Percentiles rank a stretch among this genome's conserved stretches.
Conservation (phyloP, 2,113 vertebrate species). For the Penelope pileata region DNA sequence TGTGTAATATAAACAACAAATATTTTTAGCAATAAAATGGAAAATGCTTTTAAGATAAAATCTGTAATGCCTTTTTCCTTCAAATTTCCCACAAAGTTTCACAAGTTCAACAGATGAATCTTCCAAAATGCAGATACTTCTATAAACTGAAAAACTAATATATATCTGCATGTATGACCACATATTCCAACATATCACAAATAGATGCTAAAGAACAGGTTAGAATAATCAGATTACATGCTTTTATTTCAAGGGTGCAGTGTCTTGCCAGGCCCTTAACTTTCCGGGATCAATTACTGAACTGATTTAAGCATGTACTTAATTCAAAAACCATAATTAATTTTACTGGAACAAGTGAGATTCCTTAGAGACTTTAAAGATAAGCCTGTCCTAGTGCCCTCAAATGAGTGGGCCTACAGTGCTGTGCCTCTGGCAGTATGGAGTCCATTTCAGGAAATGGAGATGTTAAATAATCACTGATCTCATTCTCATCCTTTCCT, state of each 20-base stretch:
- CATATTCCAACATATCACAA: background rate
- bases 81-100: background rate
- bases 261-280: background rate
- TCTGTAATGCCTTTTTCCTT: background rate
- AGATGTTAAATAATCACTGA: background rate
- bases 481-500: background rate
- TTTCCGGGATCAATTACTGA: background rate
- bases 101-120: background rate
- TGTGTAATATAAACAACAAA: background rate
- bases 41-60: background rate
- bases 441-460: background rate
- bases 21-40: background rate
- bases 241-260: background rate
- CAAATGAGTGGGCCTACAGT: background rate
- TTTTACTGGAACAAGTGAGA: background rate
- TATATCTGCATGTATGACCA: background rate
- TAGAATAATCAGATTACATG: background rate
- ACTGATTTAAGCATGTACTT: background rate
- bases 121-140: background rate
- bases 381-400: background rate
- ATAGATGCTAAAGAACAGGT: background rate
- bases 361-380: background rate
- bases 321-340: background rate
- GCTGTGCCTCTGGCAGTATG: background rate
- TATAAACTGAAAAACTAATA: background rate